Conservation (phyloP, 1,140 invertebrate genomes). For the Drepana arcuata region DNA sequence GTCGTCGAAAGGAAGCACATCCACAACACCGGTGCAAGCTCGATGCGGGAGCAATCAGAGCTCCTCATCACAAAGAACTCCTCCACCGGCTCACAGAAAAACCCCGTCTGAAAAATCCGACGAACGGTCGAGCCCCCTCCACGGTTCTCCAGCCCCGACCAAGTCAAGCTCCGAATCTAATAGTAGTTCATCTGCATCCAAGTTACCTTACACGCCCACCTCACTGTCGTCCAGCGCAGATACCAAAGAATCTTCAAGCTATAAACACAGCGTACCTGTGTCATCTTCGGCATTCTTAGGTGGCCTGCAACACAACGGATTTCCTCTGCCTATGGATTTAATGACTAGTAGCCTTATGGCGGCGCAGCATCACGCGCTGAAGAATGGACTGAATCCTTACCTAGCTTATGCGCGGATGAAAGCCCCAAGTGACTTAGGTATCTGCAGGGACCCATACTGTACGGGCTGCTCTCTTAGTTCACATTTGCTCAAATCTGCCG, state of each 20-base stretch:
- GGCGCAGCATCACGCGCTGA: slow-evolving; percentile 79
- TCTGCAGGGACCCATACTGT: slow-evolving; percentile 93
- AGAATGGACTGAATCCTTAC: slow-evolving; percentile 80
- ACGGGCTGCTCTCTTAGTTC: slow-evolving; percentile 91
- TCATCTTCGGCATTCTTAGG: slow-evolving; percentile 71
- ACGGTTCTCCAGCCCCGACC: slow-evolving; percentile 50
- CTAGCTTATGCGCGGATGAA: slow-evolving; percentile 82
- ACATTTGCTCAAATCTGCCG: slow-evolving; percentile 79
- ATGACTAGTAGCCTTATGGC: slow-evolving; percentile 82
- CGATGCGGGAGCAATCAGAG: slow-evolving; percentile 77
- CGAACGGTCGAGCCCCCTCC: slow-evolving; percentile 63
- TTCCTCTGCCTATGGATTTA: slow-evolving; percentile 78
- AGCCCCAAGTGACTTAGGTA: slow-evolving; percentile 74
- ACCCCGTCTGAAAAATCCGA: slow-evolving; percentile 68
- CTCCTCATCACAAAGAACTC: slow-evolving; percentile 74
- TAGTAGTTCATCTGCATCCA: slow-evolving; percentile 51
- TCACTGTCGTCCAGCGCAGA: slow-evolving; percentile 73
- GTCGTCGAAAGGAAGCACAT: slow-evolving; percentile 63
- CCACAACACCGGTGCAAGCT: slow-evolving; percentile 62
- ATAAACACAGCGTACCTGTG: slow-evolving; percentile 75
- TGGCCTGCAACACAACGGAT: slow-evolving; percentile 71
- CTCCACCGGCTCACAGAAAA: slow-evolving; percentile 67
- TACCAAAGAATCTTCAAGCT: slow-evolving; percentile 78
- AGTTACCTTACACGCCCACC: slow-evolving; percentile 69
- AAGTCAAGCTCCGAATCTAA: slow-evolving; percentile 61